Evolutionary conservation across 1,140 invertebrate genomes (phyloP).

Genomic region (Calosoma granatense): DNA sequence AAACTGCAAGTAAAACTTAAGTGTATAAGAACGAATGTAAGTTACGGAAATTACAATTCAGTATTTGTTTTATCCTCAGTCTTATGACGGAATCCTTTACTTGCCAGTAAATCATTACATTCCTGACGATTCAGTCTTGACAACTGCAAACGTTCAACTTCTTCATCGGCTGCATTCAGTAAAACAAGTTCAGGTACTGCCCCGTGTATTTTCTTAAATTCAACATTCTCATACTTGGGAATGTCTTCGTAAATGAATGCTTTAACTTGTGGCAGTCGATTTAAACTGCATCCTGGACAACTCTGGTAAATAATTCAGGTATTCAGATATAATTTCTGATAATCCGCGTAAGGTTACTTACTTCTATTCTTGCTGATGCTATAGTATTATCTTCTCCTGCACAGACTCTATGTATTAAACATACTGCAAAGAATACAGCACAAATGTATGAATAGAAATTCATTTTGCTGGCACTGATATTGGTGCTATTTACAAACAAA

Average conservation of each 20-base stretch:
- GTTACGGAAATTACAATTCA: too few species aligned
- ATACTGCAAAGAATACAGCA: too few species aligned
- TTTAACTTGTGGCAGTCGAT: conserved; percentile 61
- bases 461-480: too few species aligned
- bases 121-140: conserved; percentile 47
- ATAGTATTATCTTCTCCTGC: not conserved
- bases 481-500: too few species aligned
- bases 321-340: not conserved
- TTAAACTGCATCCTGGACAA: conserved; percentile 64
- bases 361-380: not conserved
- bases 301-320: conserved; percentile 45
- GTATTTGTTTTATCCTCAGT: too few species aligned
- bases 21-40: too few species aligned
- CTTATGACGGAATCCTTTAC: conserved; percentile 43
- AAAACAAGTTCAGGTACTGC: conserved; percentile 56
- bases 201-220: conserved; percentile 57
- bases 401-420: too few species aligned
- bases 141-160: conserved; percentile 51
- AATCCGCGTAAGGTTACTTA: not conserved
- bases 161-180: conserved; percentile 46
- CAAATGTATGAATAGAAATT: too few species aligned
- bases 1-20: too few species aligned
- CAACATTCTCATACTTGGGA: conserved; percentile 52
- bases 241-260: conserved; percentile 64
- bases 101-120: conserved; percentile 54